Evolutionary conservation across 2,888 invertebrate genomes (phyloP).

Genomic region (Automeris io): DNA sequence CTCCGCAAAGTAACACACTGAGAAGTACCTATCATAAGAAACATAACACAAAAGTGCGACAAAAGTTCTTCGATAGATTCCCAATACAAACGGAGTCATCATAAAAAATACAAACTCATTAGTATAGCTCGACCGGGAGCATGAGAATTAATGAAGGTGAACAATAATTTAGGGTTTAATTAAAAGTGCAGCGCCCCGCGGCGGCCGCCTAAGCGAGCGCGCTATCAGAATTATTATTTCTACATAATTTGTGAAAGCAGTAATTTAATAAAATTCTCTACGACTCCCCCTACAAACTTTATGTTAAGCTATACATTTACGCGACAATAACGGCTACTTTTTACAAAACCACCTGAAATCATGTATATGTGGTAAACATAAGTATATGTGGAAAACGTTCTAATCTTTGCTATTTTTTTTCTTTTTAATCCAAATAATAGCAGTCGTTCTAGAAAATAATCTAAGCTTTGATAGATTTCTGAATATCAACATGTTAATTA

Average conservation of each 20-base stretch:
- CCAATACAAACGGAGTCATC: slow-evolving; percentile 34
- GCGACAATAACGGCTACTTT: neutral
- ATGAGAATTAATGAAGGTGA: slow-evolving; percentile 74
- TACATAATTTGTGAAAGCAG: slow-evolving; percentile 71
- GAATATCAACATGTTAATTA: no score
- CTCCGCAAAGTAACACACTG: no score
- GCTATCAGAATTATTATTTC: slow-evolving; percentile 57
- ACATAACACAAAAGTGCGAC: no score
- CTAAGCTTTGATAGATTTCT: no score
- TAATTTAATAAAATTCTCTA: slow-evolving; percentile 68
- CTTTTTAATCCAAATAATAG: no score
- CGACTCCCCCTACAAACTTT: slow-evolving; percentile 17
- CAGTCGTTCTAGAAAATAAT: no score
- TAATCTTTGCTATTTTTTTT: no score
- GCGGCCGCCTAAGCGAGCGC: slow-evolving; percentile 49
- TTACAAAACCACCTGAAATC: neutral
- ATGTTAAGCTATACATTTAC: neutral
- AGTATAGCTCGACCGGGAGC: slow-evolving; percentile 66
- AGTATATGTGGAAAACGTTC: no score
- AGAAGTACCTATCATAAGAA: no score
- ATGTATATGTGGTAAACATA: no score
- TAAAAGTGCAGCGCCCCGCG: slow-evolving; percentile 70
- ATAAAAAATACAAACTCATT: slow-evolving; percentile 74
- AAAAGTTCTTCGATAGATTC: no score
- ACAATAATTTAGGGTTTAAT: slow-evolving; percentile 77